phyloP scores from a whole-genome alignment of 2,113 vertebrate species.

The Nothobranchius furzeri region DNA sequence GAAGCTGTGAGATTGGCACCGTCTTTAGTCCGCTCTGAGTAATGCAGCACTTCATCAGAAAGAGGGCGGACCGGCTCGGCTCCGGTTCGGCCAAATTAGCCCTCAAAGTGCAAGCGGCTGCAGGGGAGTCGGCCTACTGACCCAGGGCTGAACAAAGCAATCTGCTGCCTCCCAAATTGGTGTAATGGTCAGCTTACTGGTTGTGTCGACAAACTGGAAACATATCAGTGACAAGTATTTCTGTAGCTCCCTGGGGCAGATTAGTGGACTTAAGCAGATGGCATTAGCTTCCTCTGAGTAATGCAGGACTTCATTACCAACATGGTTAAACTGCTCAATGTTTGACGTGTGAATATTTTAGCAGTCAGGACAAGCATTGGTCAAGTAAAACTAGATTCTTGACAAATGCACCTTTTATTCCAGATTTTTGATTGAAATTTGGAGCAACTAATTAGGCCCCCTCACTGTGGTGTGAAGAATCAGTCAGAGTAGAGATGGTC shows the following conservation, averaged over 20 bases:
- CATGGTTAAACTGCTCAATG: no score
- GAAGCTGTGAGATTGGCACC: conserved; percentile 43
- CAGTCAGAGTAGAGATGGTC: no score
- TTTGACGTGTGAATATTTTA: no score
- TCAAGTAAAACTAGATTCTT: no score
- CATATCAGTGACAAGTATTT: not conserved
- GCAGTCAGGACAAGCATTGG: no score
- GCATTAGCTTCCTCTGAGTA: not conserved
- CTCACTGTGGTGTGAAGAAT: no score
- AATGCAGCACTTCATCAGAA: conserved; percentile 52
- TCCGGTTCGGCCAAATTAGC: conserved; percentile 54
- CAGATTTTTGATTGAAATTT: no score
- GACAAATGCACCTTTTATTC: no score
- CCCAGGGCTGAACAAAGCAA: conserved; percentile 17
- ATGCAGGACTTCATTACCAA: no score
- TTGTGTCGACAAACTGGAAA: conserved; percentile 18
- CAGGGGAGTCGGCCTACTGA: conserved; percentile 47
- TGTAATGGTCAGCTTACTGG: conserved; percentile 17
- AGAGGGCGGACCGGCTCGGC: conserved; percentile 41
- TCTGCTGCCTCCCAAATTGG: conserved; percentile 9
- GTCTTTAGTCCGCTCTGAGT: conserved; percentile 35
- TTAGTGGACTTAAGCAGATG: not conserved
- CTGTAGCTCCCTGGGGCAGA: not conserved
- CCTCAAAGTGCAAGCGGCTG: conserved; percentile 49
- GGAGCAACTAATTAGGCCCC: no score